Percentiles rank a stretch among this genome's conserved stretches.
These are phyloP conservation scores for Sturnus vulgaris DNA, from an alignment of 2,113 vertebrate genomes.

Conservation along the genomic window DNA sequence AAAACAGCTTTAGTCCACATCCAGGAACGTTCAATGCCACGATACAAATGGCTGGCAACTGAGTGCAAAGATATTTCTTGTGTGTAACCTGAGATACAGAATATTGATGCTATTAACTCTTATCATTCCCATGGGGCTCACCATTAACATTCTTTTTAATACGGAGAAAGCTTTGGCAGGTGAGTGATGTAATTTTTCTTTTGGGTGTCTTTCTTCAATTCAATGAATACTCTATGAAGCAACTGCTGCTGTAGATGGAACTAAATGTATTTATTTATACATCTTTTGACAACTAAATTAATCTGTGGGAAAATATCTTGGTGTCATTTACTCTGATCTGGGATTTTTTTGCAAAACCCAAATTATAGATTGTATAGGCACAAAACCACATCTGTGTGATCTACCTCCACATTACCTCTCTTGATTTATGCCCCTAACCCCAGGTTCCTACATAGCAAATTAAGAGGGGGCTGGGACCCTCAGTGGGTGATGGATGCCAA, in stretches of 20 bases:
- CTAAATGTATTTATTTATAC: neutral
- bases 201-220: neutral
- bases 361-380: neutral
- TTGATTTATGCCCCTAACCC: neutral
- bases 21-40: rapidly evolving
- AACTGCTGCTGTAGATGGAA: neutral
- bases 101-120: neutral
- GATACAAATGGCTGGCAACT: neutral
- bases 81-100: neutral
- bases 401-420: neutral
- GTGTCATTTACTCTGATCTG: neutral
- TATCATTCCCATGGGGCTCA: neutral
- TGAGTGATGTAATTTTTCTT: neutral
- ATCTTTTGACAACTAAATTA: neutral
- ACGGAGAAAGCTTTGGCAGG: neutral
- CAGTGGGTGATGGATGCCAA: neutral
- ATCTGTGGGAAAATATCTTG: neutral
- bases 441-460: neutral
- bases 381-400: neutral
- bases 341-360: neutral
- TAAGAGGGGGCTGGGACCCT: neutral
- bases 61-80: neutral
- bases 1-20: neutral
- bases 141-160: neutral
- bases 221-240: neutral